These are phyloP conservation scores for Cnemophilus loriae DNA, from an alignment of 2,113 vertebrate genomes.

Conservation along the genomic window DNA sequence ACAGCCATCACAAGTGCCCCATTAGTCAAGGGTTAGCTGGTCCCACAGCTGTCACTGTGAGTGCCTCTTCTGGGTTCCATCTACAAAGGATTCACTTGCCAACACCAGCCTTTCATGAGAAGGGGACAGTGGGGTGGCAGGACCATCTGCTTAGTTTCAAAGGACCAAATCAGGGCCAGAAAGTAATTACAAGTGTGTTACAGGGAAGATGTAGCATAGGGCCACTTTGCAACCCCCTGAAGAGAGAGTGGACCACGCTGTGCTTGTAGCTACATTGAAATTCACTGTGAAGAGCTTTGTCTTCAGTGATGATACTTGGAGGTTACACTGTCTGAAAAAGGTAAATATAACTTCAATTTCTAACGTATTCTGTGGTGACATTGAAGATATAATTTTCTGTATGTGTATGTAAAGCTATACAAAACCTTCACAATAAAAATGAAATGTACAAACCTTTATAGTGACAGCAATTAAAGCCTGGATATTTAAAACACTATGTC, in stretches of 20 bases:
- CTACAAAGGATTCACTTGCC: background rate
- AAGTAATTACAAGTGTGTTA: background rate
- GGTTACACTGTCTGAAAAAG: background rate
- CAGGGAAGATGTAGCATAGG: background rate
- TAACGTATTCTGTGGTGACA: background rate
- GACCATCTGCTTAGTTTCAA: conserved; percentile 47
- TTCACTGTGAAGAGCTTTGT: background rate
- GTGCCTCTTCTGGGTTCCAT: background rate
- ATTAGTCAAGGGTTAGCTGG: conserved; percentile 51
- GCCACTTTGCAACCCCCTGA: background rate
- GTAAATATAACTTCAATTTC: background rate
- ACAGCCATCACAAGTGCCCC: conserved; percentile 37
- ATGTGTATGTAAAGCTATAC: background rate
- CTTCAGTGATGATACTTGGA: background rate
- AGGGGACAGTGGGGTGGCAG: background rate
- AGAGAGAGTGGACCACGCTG: background rate
- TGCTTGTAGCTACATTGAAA: background rate
- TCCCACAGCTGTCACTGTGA: conserved; percentile 39
- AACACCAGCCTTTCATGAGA: background rate
- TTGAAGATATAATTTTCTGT: background rate
- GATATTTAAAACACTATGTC: background rate
- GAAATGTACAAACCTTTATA: background rate
- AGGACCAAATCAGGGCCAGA: background rate
- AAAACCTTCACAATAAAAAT: background rate
- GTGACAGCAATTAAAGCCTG: background rate